These are phyloP conservation scores for Malurus elegans DNA, from an alignment of 2,113 vertebrate species.

Conservation along the genomic window DNA sequence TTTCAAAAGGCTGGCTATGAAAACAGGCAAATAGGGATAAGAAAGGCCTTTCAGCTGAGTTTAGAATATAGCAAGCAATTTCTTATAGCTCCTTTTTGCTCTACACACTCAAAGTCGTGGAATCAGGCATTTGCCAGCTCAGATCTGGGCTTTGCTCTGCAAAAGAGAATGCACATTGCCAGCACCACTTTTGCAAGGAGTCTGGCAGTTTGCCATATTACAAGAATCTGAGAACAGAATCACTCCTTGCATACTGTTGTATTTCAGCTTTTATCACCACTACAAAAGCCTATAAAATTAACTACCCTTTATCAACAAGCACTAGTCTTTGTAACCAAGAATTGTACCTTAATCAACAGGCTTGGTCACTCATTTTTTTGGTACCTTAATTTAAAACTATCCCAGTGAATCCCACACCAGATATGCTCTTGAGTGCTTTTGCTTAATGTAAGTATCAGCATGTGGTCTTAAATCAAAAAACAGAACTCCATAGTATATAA, in stretches of 20 bases:
- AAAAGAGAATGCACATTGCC: background rate
- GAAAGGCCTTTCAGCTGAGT: background rate
- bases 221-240: background rate
- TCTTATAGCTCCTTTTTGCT: background rate
- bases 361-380: background rate
- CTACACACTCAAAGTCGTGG: background rate
- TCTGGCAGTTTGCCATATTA: background rate
- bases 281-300: background rate
- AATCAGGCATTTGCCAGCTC: background rate
- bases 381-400: background rate
- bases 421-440: background rate
- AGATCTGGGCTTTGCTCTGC: background rate
- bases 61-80: background rate
- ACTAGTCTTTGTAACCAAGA: background rate
- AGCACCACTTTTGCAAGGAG: background rate
- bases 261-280: background rate
- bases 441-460: background rate
- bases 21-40: background rate
- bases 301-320: background rate
- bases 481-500: background rate
- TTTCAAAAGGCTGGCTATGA: background rate
- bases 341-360: background rate
- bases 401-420: background rate
- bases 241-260: background rate
- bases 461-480: background rate